phyloP scores from a whole-genome alignment of 2,113 vertebrate genomes.

The Sylvietta virens region DNA sequence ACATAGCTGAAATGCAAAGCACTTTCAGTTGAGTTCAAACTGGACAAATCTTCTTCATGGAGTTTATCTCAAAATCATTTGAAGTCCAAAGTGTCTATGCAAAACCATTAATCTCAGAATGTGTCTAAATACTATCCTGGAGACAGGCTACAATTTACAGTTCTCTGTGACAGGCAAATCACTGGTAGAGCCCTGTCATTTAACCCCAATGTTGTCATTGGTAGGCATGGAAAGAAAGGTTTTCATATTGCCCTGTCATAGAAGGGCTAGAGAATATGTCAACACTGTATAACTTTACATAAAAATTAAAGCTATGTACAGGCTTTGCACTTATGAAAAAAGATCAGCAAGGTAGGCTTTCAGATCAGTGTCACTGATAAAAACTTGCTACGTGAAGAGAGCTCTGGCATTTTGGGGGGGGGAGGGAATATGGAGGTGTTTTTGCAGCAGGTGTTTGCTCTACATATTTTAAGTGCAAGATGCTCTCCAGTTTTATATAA shows the following conservation, averaged over 20 bases:
- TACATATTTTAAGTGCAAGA: not conserved
- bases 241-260: slow-evolving; percentile 54
- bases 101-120: slow-evolving; percentile 80
- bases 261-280: slow-evolving; percentile 63
- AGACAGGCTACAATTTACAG: slow-evolving; percentile 76
- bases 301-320: slow-evolving; percentile 42
- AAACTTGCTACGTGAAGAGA: not conserved
- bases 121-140: slow-evolving; percentile 70
- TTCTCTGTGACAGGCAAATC: slow-evolving; percentile 71
- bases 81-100: slow-evolving; percentile 72
- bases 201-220: slow-evolving; percentile 69
- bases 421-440: not conserved
- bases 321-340: slow-evolving; percentile 20
- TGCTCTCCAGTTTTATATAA: not conserved
- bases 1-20: not conserved
- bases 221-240: slow-evolving; percentile 48
- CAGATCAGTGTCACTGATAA: slow-evolving; percentile 22
- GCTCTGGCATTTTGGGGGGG: not conserved
- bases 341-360: slow-evolving; percentile 45
- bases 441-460: not conserved
- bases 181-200: slow-evolving; percentile 62
- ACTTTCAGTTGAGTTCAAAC: slow-evolving; percentile 28
- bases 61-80: slow-evolving; percentile 65
- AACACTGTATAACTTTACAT: slow-evolving; percentile 60
- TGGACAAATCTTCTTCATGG: slow-evolving; percentile 60